Evolutionary conservation across 2,113 vertebrate species (phyloP).

Genomic region (Todiramphus saurophagus): DNA sequence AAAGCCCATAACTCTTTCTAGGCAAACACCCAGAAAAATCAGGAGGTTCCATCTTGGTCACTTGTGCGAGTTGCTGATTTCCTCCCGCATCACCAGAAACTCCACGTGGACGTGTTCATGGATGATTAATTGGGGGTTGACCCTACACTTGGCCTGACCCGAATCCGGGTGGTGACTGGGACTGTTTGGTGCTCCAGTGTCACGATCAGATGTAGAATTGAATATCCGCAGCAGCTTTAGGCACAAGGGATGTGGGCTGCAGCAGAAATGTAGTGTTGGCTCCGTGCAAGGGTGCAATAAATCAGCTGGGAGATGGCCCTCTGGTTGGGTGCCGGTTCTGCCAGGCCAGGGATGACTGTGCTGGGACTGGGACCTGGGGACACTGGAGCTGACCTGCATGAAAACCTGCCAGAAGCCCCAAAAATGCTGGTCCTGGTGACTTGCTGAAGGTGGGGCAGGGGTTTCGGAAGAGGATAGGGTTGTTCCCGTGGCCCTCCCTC

Average conservation of each 20-base stretch:
- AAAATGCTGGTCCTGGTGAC: background rate
- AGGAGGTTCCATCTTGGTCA: background rate
- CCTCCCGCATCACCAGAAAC: background rate
- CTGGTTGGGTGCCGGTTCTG: background rate
- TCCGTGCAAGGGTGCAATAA: background rate
- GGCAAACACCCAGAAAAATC: background rate
- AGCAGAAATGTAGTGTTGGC: background rate
- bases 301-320: background rate
- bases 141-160: background rate
- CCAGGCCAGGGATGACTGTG: background rate
- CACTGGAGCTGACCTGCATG: rapidly evolving
- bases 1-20: background rate
- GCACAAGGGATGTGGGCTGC: background rate
- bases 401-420: background rate
- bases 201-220: background rate
- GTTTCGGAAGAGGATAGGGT: background rate
- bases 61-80: background rate
- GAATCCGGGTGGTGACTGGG: background rate
- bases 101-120: rapidly evolving
- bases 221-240: rapidly evolving
- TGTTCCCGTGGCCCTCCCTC: rapidly evolving
- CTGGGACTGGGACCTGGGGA: background rate
- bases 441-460: background rate
- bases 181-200: background rate
- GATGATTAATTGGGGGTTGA: background rate